Base-by-base conservation (phyloP, 2,888 invertebrate genomes). In the Lepas anatifera region DNA sequence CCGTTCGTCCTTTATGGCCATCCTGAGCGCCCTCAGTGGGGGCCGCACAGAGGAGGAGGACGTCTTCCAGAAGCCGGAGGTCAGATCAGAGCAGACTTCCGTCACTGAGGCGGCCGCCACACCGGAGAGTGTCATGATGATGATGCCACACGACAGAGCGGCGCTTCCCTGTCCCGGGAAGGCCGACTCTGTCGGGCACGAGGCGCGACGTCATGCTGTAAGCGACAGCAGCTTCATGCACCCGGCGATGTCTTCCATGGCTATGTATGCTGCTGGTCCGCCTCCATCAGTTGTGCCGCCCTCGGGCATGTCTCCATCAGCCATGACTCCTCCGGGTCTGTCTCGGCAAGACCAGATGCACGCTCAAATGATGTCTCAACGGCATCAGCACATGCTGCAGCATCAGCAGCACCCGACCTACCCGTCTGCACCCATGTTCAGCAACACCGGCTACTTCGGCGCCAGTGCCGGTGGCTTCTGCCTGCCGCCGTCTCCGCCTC, bases 401-500 rank as follows among this genome's bases (percentile, higher is more conserved):
- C 68, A 68, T 32, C 52, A 25, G 52, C 52, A 58, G 50, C 52
- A 18, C 35, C 43, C 39, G 29, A 29, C 29, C 4, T 18, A 29
- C 3, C 18, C 52, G 29, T 2, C 58, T 32, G 32, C 35, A 35
- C 7, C 58, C 32, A 48, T 48, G 48, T 48, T 48, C 68, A 10
- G 27, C 37, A 32, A 25, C n/a, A 13, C 48, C 22, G 25, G 25
- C 27, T 22, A 37, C n/a, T 41, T 25, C 48, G n/a, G n/a, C n/a
- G n/a, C n/a, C n/a, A n/a, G n/a, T n/a, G 8, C 37, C 11, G 69
- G 69, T 35, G 69, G 69, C 32, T 72, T 70, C 58, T 58, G 67
- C 13, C 63, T 72, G 50, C 72, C 72, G 18, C 72, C 72, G 35
- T 70, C 72, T 22, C 72, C 72, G 18, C 72, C 72, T 1, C 70